Base-by-base conservation (phyloP, 2,797 vertebrate genomes). In the Myripristis murdjan region DNA sequence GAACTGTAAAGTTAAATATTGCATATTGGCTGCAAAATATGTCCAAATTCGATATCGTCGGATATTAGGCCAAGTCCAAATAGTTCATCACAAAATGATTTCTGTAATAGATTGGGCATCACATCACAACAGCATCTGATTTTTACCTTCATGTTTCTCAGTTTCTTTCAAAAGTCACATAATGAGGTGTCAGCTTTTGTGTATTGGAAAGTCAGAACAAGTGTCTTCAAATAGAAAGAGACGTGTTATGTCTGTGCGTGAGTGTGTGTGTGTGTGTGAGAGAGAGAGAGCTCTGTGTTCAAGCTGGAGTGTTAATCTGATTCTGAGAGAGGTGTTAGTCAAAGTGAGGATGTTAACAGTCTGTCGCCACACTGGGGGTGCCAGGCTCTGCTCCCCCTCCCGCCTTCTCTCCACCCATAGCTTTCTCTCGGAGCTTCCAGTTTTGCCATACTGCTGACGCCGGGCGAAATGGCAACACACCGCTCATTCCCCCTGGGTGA, bases 281-380 rank as follows among this genome's bases (percentile, higher is more conserved):
- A 31, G 77, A 52, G 72, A 44, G 54, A 47, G 54, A 79, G 59
- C 76, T 67, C 12, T 68, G 72, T 82, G 57, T 72, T 9, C 39
- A 64, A 68, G 56, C 33, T 10, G 23, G 24, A 80, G 87, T 89
- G 89, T 80, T 87, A 84, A 73, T 87, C 66, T 88, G 76, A 86
- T 84, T 79, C 65, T 75, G 75, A 81, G 62, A 11, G 66, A 87
- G 86, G 88, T 89, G 88, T 86, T 67, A 73, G 77, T 83, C 79
- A 69, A 64, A 81, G 81, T 79, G 87, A 86, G 56, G 78, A 80
- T 87, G 85, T 87, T 73, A 73, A 64, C 84, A 87, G 84, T 63
- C 86, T 87, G 82, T 66, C 49, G 63, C 84, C 73, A 80, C 73
- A 37, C 64, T n/a, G 20, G 62, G 62, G 79, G 67, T 79, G 84